phyloP scores from a whole-genome alignment of 2,113 vertebrate species.

The Pseudorhombus dupliciocellatus region DNA sequence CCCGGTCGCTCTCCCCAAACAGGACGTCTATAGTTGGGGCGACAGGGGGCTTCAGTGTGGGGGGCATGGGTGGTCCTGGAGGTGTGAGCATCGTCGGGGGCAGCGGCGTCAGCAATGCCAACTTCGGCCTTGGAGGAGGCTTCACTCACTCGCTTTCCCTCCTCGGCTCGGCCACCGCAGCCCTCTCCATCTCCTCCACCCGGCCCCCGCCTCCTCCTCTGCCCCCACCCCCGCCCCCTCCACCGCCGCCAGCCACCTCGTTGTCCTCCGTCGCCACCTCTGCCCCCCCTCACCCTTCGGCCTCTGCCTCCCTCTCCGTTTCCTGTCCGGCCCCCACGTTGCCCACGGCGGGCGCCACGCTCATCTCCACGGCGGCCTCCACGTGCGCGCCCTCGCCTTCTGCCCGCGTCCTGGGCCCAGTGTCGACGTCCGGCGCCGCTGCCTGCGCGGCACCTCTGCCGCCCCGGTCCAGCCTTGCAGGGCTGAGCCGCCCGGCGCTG shows the following conservation, averaged over 20 bases:
- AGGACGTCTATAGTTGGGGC: slow-evolving; percentile 75
- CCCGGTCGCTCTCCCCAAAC: slow-evolving; percentile 76
- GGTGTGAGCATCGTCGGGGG: slow-evolving; percentile 49
- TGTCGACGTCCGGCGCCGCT: slow-evolving; percentile 65
- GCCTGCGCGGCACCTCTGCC: slow-evolving; percentile 78
- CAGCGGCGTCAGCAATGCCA: slow-evolving; percentile 19
- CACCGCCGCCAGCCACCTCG: slow-evolving; percentile 42
- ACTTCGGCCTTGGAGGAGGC: slow-evolving; percentile 54
- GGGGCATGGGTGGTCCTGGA: slow-evolving; percentile 56
- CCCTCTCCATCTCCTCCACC: slow-evolving; percentile 79
- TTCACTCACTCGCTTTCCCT: slow-evolving; percentile 68
- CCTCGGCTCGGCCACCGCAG: slow-evolving; percentile 75
- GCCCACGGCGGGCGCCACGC: slow-evolving; percentile 29
- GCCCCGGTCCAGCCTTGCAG: slow-evolving; percentile 83
- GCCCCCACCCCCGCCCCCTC: slow-evolving; percentile 76
- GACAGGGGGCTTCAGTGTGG: slow-evolving; percentile 57
- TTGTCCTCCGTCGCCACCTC: slow-evolving; percentile 55
- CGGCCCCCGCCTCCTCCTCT: slow-evolving; percentile 80
- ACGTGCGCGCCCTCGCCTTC: slow-evolving; percentile 74
- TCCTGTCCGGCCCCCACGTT: slow-evolving; percentile 18
- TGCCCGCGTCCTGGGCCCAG: slow-evolving; percentile 76
- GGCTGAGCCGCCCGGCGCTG: slow-evolving; percentile 88
- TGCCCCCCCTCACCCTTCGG: slow-evolving; percentile 9
- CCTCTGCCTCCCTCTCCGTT: slow-evolving; percentile 55
- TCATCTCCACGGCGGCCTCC: slow-evolving; percentile 75